Evolutionary conservation across 2,797 vertebrate genomes (phyloP), one percentile per base, ranked within the genome.

Genomic region (Miichthys miiuy): DNA sequence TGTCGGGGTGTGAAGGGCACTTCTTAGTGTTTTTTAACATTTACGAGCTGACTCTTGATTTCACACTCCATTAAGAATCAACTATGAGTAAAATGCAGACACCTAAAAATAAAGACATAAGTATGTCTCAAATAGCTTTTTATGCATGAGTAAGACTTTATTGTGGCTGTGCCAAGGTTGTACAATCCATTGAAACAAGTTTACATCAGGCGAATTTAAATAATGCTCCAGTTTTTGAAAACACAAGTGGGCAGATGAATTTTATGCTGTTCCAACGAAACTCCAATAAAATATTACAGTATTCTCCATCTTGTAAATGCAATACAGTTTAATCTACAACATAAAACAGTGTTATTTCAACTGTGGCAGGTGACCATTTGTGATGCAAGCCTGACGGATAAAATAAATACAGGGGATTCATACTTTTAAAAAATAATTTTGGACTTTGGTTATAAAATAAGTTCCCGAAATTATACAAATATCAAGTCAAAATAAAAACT

Each of bases 391-490:
- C 8, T 65, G 20, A 62, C 17, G 21, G 13, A 61, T 3, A 3
- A 71, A 83, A 73, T 27, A 81, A 83, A 80, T 63, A 81, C 6
- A 34, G 6, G 11, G 2, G 27, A 30, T 66, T 76, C 6, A 72
- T 48, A 34, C 58, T 52, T 62, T 61, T 66, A n/a, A 42, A 69
- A 74, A 50, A 46, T 14, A 23, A 4, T 16, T 72, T 21, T 52
- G 55, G n/a, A 56, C 9, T 56, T 17, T 56, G 52, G 18, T 6
- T 11, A 65, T 71, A 55, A 46, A 71, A 42, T 6, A 21, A 4
- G 41, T 11, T 3, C 7, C 20, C 34, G 2, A 38, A 9, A 0
- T 7, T 48, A 48, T 21, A 23, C 9, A 62, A 46, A 44, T 14
- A 27, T 44, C 4, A 16, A 25, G 7, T 12, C 0, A 27, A 46